Evolutionary conservation across 64 coral and sea anemone genomes (phyloP).

Genomic region (Pachyseris speciosa): DNA sequence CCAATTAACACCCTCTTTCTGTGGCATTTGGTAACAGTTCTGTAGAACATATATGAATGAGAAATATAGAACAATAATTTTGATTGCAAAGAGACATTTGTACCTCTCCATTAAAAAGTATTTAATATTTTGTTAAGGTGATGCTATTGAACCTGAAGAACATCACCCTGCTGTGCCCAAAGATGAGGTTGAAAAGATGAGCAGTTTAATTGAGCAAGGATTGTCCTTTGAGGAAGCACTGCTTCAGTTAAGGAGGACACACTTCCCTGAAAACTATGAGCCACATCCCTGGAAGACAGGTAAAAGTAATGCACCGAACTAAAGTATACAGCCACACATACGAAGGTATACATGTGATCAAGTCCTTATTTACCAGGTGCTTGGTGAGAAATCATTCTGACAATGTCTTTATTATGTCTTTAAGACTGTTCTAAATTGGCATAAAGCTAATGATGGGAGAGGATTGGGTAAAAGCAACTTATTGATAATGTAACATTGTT

Average conservation of each 20-base stretch:
- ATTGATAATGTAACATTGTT: too few species aligned
- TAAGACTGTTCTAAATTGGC: slow-evolving; percentile 44
- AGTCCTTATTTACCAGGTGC: too few species aligned
- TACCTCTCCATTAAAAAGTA: too few species aligned
- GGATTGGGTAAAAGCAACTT: too few species aligned
- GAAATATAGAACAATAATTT: background rate
- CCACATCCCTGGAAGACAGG: slow-evolving; percentile 75
- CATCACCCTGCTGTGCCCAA: slow-evolving; percentile 5
- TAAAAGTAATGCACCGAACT: background rate
- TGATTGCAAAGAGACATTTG: background rate
- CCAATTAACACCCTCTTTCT: too few species aligned
- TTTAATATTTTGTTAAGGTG: background rate
- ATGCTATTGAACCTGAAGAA: background rate
- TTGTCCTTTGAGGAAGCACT: slow-evolving; percentile 50
- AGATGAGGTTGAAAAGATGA: slow-evolving; percentile 41
- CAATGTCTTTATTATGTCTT: too few species aligned
- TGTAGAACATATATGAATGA: background rate
- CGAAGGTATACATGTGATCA: too few species aligned
- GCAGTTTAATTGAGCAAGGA: slow-evolving; percentile 30
- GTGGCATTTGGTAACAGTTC: too few species aligned
- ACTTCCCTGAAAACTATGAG: slow-evolving; percentile 61
- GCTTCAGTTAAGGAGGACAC: slow-evolving; percentile 37
- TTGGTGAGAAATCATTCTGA: too few species aligned
- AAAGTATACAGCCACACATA: too few species aligned
- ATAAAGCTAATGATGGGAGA: slow-evolving; percentile 76